These are phyloP conservation scores for Mythimna pallens DNA, from an alignment of 2,888 invertebrate species.

Conservation along the genomic window DNA sequence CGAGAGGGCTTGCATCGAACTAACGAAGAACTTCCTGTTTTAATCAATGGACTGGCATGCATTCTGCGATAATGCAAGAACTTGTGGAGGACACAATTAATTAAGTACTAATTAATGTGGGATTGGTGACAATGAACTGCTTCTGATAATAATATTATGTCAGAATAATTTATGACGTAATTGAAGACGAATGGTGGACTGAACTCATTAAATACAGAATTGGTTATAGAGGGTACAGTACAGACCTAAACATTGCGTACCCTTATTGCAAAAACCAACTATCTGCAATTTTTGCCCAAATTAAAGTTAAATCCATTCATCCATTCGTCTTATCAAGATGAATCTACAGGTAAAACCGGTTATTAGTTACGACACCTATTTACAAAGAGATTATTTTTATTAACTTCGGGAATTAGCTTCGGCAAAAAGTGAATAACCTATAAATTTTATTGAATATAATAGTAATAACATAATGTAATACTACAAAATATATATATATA, in stretches of 20 bases:
- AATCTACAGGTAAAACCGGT: too few species aligned
- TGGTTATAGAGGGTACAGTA: not conserved
- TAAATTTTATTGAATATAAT: too few species aligned
- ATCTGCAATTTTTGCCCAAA: too few species aligned
- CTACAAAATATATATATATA: too few species aligned
- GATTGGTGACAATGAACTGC: slow-evolving; percentile 48
- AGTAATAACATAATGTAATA: too few species aligned
- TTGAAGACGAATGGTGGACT: not conserved
- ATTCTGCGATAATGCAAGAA: slow-evolving; percentile 62
- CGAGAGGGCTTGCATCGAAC: slow-evolving; percentile 28
- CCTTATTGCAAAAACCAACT: too few species aligned
- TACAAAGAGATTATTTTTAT: too few species aligned
- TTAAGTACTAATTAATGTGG: slow-evolving; percentile 69
- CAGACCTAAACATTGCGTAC: not conserved
- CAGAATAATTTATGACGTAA: not conserved
- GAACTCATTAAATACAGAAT: not conserved
- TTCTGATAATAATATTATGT: slow-evolving; percentile 15
- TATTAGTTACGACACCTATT: too few species aligned
- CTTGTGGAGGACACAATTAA: slow-evolving; percentile 63
- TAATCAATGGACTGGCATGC: slow-evolving; percentile 61
- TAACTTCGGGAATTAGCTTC: too few species aligned
- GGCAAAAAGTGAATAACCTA: too few species aligned
- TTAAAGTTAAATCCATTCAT: too few species aligned
- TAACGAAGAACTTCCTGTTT: slow-evolving; percentile 72
- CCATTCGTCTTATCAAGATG: too few species aligned